Evolutionary conservation across 2,888 invertebrate species (phyloP).

Genomic region (Hybos culiciformis): DNA sequence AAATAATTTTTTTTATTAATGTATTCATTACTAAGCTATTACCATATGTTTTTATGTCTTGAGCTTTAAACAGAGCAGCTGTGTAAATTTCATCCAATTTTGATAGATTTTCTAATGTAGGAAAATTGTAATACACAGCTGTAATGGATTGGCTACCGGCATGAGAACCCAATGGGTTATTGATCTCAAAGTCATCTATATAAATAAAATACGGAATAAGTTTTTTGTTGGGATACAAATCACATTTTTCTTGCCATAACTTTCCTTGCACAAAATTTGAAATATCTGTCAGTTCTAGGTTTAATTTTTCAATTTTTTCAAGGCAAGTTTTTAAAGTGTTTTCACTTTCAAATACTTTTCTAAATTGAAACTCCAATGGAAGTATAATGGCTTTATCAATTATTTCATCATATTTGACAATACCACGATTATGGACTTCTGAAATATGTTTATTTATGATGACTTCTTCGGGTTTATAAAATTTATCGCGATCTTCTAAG

Average conservation of each 20-base stretch:
- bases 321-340: slow-evolving; percentile 1
- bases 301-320: background rate
- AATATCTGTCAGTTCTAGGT: background rate
- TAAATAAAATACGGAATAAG: background rate
- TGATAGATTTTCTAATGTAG: slow-evolving; percentile 2
- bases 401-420: background rate
- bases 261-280: slow-evolving; percentile 6
- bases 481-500: slow-evolving; percentile 2
- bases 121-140: slow-evolving; percentile 5
- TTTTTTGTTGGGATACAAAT: background rate
- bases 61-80: slow-evolving; percentile 5
- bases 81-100: slow-evolving; percentile 5
- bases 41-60: slow-evolving; percentile 5
- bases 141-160: slow-evolving; percentile 4
- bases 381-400: slow-evolving; percentile 7
- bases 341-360: slow-evolving; percentile 8
- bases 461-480: slow-evolving; percentile 3
- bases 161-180: background rate
- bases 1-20: slow-evolving; percentile 3
- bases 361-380: slow-evolving; percentile 7
- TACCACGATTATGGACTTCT: slow-evolving; percentile 1
- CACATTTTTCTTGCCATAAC: slow-evolving; percentile 8
- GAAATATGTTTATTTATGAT: slow-evolving; percentile 4
- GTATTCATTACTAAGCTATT: slow-evolving; percentile 3
- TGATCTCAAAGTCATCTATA: slow-evolving; percentile 1